Conservation (phyloP, 2,113 vertebrate species). For the Boulengeromyrus knoepffleri region DNA sequence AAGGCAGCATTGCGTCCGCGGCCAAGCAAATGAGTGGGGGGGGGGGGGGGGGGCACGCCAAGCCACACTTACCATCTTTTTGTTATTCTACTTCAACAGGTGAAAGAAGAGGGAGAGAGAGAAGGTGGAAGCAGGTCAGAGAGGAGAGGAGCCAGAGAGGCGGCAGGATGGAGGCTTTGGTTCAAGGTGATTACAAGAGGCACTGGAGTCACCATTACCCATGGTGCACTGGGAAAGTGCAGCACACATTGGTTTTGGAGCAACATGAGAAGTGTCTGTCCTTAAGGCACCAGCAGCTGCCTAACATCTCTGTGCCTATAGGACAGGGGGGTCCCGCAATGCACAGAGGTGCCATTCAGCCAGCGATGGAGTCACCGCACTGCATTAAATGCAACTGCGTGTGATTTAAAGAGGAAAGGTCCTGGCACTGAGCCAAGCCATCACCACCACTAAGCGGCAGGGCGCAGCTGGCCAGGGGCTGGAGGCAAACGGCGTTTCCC, state of each 20-base stretch:
- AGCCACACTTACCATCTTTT: slow-evolving; percentile 82
- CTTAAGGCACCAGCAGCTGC: neutral
- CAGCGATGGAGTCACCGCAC: neutral
- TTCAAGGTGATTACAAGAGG: neutral
- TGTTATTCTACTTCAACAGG: slow-evolving; percentile 83
- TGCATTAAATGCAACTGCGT: neutral
- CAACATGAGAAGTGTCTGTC: neutral
- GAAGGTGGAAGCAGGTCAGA: slow-evolving; percentile 61
- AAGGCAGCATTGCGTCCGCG: slow-evolving; percentile 30
- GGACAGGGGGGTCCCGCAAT: neutral
- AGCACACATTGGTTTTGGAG: neutral
- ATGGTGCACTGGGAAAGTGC: neutral
- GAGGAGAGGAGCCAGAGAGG: neutral
- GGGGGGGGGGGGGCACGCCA: slow-evolving; percentile 47
- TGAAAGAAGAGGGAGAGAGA: slow-evolving; percentile 68
- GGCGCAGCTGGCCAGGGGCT: neutral
- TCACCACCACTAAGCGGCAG: neutral
- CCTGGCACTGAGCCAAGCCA: neutral
- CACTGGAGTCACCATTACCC: neutral
- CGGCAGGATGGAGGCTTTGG: neutral
- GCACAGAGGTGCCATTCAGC: neutral
- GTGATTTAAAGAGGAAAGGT: neutral
- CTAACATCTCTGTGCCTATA: neutral
- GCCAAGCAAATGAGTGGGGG: slow-evolving; percentile 57
- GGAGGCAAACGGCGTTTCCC: neutral